Base-by-base conservation (phyloP, 1,140 invertebrate genomes). In the Plodia interpunctella region DNA sequence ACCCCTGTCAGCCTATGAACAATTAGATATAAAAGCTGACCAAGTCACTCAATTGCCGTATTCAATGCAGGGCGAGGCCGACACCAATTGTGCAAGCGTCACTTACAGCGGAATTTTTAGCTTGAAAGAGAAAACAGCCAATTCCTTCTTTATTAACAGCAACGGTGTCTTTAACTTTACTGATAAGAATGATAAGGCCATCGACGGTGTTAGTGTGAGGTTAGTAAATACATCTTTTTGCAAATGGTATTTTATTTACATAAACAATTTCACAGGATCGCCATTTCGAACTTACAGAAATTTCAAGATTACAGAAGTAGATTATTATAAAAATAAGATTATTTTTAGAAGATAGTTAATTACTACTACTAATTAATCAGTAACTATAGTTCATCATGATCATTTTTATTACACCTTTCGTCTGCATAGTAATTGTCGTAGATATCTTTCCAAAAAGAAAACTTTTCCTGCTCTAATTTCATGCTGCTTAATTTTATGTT, bases 131-230 rank as follows among this genome's bases (percentile, higher is more conserved):
- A 73, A 84, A 63, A 83, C 67, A 55, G 89, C 76, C 55, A 91
- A 87, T 10, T 91, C 90, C 2, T 86, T 87, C 62, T 91, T 91
- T 61, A 79, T 92, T 28, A 85, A 68, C 11, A 59, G 18, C 3
- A 72, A 80, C 5, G 58, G 60, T n/a, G 25, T 89, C 19, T 70
- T 60, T 13, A 76, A 71, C 49, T 89, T 87, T 49, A 79, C 66
- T 44, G 87, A 89, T 55, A 81, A 86, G 57, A 87, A 82, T 59
- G 79, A 88, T 15, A 88, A 89, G 59, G 76, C 80, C 15, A 80
- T 87, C 6, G 80, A 87, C 57, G 78, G 79, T 56, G 77, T 83
- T 18, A 68, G 60, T 69, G 65, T 87, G 11, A 86, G 83, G 85
- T 88, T 66, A 75, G 62, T 59, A n/a, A 51, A 3, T 28, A 9